Evolutionary conservation across 2,888 invertebrate genomes (phyloP).

Genomic region (Calliphora vomitoria): DNA sequence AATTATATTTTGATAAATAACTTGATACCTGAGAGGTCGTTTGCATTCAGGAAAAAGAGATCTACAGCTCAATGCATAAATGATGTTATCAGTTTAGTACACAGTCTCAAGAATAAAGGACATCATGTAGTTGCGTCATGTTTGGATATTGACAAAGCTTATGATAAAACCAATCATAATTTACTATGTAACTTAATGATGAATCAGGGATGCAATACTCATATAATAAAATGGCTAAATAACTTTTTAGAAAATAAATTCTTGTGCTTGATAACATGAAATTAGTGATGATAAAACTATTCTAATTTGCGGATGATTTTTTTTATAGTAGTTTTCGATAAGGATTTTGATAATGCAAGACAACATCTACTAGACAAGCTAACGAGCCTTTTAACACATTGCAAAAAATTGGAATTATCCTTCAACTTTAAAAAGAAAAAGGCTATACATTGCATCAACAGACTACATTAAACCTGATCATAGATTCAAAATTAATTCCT

Average conservation of each 20-base stretch:
- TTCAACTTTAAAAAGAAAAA: slow-evolving; percentile 27
- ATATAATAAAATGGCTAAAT: background rate
- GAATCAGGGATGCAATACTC: background rate
- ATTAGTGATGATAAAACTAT: too few relatives aligned
- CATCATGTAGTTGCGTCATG: background rate
- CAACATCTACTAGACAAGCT: too few relatives aligned
- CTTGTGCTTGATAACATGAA: background rate
- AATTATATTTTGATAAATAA: background rate
- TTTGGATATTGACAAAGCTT: slow-evolving; percentile 19
- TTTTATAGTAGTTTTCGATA: too few relatives aligned
- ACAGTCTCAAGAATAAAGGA: background rate
- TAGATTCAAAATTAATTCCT: background rate
- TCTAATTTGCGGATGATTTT: too few relatives aligned
- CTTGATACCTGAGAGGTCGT: background rate
- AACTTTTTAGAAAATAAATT: background rate
- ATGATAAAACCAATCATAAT: background rate
- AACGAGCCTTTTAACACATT: too few relatives aligned
- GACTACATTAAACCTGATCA: too few relatives aligned
- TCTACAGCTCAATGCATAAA: slow-evolving; percentile 16
- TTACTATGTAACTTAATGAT: background rate
- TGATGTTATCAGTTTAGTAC: background rate
- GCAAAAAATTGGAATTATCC: background rate
- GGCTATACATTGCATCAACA: background rate
- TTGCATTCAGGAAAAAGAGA: background rate
- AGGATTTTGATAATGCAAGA: too few relatives aligned